Evolutionary conservation across 2,113 vertebrate species (phyloP).

Genomic region (Oostethus manadensis): DNA sequence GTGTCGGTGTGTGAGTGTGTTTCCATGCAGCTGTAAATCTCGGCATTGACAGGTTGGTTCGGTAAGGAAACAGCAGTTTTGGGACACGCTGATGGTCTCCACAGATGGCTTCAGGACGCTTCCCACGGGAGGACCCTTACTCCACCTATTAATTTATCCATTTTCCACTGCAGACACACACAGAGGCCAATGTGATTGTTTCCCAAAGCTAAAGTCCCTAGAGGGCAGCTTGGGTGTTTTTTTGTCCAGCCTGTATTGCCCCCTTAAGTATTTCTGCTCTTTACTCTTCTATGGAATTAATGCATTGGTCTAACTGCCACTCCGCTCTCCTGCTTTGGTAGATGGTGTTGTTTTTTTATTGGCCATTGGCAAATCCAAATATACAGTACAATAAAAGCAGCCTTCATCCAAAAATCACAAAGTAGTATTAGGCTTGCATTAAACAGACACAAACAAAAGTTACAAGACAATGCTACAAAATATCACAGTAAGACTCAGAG

Average conservation of each 20-base stretch:
- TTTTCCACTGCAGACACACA: slow-evolving; percentile 62
- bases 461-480: too few species aligned
- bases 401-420: too few species aligned
- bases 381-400: too few species aligned
- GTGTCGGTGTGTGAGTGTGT: slow-evolving; percentile 16
- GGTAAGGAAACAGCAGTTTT: slow-evolving; percentile 64
- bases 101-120: slow-evolving; percentile 60
- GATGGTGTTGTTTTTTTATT: too few species aligned
- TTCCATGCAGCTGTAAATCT: slow-evolving; percentile 63
- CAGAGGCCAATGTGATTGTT: slow-evolving; percentile 62
- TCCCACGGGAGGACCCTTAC: slow-evolving; percentile 49
- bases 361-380: too few species aligned
- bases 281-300: slow-evolving; percentile 2
- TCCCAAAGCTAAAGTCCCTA: slow-evolving; percentile 41
- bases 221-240: slow-evolving; percentile 51
- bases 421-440: too few species aligned
- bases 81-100: slow-evolving; percentile 63
- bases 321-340: too few species aligned
- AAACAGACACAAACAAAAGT: too few species aligned
- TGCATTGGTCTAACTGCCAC: background rate
- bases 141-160: slow-evolving; percentile 64
- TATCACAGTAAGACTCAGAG: too few species aligned
- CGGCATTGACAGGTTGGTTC: slow-evolving; percentile 62
- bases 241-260: slow-evolving; percentile 28
- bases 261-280: background rate